phyloP scores from a whole-genome alignment of 2,888 invertebrate genomes.

The Baronia brevicornis region DNA sequence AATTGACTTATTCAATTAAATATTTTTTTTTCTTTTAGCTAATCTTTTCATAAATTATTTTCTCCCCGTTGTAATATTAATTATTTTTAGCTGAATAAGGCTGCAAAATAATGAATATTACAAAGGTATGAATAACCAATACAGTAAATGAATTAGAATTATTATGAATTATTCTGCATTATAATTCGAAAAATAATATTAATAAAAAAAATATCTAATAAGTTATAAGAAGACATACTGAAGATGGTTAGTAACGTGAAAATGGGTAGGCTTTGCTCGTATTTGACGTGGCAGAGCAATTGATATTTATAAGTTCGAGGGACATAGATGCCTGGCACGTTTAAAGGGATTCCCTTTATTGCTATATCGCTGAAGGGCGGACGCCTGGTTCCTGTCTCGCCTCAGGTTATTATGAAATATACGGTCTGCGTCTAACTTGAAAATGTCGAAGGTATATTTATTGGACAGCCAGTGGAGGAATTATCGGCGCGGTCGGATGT shows the following conservation, averaged over 20 bases:
- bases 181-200: slow-evolving; percentile 34
- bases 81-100: too few species aligned
- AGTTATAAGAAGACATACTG: slow-evolving; percentile 44
- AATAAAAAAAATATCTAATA: slow-evolving; percentile 50
- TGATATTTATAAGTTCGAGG: slow-evolving; percentile 73
- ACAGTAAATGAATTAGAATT: too few species aligned
- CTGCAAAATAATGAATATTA: too few species aligned
- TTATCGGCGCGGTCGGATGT: slow-evolving; percentile 66
- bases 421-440: slow-evolving; percentile 57
- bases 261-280: slow-evolving; percentile 59
- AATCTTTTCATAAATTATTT: too few species aligned
- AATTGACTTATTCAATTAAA: too few species aligned
- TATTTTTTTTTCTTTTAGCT: too few species aligned
- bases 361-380: slow-evolving; percentile 55
- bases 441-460: slow-evolving; percentile 73
- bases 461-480: slow-evolving; percentile 55
- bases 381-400: slow-evolving; percentile 61
- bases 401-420: slow-evolving; percentile 70
- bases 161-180: too few species aligned
- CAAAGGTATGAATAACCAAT: too few species aligned
- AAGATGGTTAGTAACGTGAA: slow-evolving; percentile 59
- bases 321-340: slow-evolving; percentile 57
- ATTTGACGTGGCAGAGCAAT: slow-evolving; percentile 72
- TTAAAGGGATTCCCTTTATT: slow-evolving; percentile 74
- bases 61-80: too few species aligned